phyloP scores from a whole-genome alignment of 2,888 invertebrate species.

The Acronicta alni region DNA sequence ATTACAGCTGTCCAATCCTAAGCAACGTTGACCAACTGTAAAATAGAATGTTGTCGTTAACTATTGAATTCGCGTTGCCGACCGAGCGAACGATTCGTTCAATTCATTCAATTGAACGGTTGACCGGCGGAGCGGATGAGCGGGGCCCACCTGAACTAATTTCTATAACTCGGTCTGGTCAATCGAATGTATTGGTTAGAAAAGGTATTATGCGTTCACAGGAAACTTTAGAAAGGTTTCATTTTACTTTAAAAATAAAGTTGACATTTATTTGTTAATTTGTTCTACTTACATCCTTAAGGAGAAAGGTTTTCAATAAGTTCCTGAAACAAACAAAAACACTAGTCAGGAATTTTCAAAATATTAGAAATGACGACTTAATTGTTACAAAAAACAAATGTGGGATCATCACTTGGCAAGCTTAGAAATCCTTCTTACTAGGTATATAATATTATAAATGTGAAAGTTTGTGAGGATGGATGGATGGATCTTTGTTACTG shows the following conservation, averaged over 20 bases:
- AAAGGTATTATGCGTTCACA: constrained; percentile 35
- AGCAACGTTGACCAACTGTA: constrained; percentile 39
- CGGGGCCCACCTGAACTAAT: constrained; percentile 71
- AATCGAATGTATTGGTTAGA: constrained; percentile 54
- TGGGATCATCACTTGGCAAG: too few relatives aligned
- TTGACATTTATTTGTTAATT: background rate
- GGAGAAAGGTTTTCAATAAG: constrained; percentile 1
- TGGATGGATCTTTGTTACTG: too few relatives aligned
- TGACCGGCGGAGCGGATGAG: constrained; percentile 69
- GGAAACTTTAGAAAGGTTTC: constrained; percentile 12
- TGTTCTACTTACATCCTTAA: constrained; percentile 38
- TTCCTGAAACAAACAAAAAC: constrained; percentile 33
- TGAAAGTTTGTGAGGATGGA: too few relatives aligned
- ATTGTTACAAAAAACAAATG: too few relatives aligned
- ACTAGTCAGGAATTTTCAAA: too few relatives aligned
- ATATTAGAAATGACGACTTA: too few relatives aligned
- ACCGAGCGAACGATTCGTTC: constrained; percentile 55
- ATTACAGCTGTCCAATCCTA: constrained; percentile 32
- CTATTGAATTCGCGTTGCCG: constrained; percentile 63
- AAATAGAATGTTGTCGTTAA: constrained; percentile 55
- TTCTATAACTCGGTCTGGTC: constrained; percentile 64
- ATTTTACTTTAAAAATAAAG: constrained; percentile 10
- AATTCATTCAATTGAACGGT: constrained; percentile 72
- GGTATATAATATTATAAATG: too few relatives aligned
- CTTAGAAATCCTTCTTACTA: too few relatives aligned